Percentiles rank a stretch among this genome's conserved stretches.
Evolutionary conservation across 2,113 vertebrate species (phyloP).

Genomic region (Psephotus haematonotus): DNA sequence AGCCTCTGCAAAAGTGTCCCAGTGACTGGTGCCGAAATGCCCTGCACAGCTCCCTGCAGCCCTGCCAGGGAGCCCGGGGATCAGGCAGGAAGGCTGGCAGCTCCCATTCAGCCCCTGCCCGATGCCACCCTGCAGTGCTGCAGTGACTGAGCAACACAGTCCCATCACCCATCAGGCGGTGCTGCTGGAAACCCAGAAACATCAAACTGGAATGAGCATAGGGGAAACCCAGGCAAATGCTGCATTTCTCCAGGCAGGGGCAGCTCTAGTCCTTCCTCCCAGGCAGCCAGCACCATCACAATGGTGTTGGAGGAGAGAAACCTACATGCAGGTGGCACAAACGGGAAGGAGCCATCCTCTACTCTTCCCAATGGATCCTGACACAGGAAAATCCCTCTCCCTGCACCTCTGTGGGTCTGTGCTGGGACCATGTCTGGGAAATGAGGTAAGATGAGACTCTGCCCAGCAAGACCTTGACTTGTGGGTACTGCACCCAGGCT

Average conservation of each 20-base stretch:
- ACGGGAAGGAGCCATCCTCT: accelerated
- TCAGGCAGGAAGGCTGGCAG: background rate
- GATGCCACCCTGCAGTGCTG: background rate
- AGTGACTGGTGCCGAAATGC: background rate
- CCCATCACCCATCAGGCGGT: background rate
- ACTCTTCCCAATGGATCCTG: background rate
- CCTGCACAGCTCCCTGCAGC: background rate
- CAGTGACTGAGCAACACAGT: accelerated
- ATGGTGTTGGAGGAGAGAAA: background rate
- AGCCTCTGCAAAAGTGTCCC: background rate
- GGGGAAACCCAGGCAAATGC: background rate
- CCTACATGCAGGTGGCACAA: background rate
- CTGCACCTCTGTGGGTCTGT: background rate
- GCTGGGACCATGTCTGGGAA: background rate
- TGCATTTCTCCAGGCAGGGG: background rate
- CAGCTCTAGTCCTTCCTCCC: background rate
- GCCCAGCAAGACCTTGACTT: background rate
- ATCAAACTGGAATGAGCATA: background rate
- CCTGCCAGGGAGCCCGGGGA: background rate
- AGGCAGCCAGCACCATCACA: background rate
- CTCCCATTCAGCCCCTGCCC: background rate
- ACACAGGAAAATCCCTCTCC: background rate
- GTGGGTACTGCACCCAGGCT: background rate
- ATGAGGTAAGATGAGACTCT: accelerated
- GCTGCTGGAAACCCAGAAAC: background rate